phyloP scores from a whole-genome alignment of 2,888 invertebrate species.

The Leptinotarsa rubiginosa region DNA sequence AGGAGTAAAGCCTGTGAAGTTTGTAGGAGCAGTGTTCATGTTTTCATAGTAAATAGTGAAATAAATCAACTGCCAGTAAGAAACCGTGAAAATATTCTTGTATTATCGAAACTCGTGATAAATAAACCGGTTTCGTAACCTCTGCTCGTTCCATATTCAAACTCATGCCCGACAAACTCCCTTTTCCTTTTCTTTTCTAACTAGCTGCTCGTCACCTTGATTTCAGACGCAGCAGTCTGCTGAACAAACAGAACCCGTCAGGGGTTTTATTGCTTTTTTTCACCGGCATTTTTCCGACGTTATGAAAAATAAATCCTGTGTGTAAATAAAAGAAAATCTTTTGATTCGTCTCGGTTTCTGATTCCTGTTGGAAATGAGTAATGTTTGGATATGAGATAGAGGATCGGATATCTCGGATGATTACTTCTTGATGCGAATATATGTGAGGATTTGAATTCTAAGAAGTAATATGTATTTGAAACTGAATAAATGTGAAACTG shows the following conservation, averaged over 20 bases:
- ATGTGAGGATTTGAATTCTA: not conserved
- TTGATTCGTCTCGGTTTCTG: constrained; percentile 36
- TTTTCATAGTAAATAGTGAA: too few species aligned
- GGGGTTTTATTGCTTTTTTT: constrained; percentile 38
- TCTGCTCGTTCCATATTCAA: not conserved
- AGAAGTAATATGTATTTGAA: not conserved
- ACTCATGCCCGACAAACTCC: constrained; percentile 4
- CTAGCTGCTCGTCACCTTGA: constrained; percentile 28
- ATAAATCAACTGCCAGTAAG: too few species aligned
- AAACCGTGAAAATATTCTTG: too few species aligned
- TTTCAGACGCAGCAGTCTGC: constrained; percentile 28
- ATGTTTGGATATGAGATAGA: constrained; percentile 10
- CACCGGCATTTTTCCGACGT: constrained; percentile 50
- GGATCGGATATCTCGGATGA: constrained; percentile 15
- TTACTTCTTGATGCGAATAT: constrained; percentile 3
- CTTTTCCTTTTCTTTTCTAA: constrained; percentile 20
- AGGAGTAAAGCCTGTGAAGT: too few species aligned
- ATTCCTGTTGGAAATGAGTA: constrained; percentile 39
- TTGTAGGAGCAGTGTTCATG: too few species aligned
- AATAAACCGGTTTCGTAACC: not conserved
- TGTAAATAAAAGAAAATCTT: constrained; percentile 54
- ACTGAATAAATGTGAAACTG: not conserved
- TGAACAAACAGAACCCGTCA: constrained; percentile 38
- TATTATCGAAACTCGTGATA: not conserved
- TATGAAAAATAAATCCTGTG: constrained; percentile 63